Percentiles rank a stretch among this genome's conserved stretches.
Evolutionary conservation across 2,113 vertebrate species (phyloP).

Genomic region (Pardalotus punctatus): DNA sequence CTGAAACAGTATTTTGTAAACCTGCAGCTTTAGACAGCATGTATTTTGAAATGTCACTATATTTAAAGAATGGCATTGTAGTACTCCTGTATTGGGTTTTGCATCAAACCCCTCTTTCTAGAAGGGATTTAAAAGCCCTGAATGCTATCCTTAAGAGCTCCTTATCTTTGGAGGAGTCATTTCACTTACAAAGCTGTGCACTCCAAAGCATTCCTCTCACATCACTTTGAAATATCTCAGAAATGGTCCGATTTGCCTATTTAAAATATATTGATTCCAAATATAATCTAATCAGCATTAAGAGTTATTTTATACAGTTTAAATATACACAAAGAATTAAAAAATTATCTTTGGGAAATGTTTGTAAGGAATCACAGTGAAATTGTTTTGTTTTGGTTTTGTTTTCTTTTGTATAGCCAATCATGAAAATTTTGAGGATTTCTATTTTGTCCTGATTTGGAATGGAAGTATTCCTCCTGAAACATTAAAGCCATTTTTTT

Average conservation of each 20-base stretch:
- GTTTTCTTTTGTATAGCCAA: background rate
- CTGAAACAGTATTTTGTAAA: background rate
- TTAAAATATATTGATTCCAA: background rate
- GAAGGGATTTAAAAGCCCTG: background rate
- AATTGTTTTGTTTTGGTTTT: background rate
- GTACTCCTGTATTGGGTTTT: background rate
- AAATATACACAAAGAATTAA: background rate
- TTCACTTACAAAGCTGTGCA: background rate
- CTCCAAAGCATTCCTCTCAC: background rate
- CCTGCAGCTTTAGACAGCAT: background rate
- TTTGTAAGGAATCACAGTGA: background rate
- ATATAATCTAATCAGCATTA: background rate
- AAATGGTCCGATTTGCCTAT: background rate
- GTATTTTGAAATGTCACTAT: background rate
- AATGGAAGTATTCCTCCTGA: background rate
- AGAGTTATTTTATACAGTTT: background rate
- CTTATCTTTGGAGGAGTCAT: background rate
- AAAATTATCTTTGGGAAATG: background rate
- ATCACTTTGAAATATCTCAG: background rate
- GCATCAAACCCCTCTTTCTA: background rate
- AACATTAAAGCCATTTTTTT: background rate
- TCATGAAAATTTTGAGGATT: background rate
- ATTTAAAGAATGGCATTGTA: background rate
- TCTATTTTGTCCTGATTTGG: background rate
- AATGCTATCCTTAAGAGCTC: background rate